Base-by-base conservation (phyloP, 1,140 invertebrate genomes). In the Drosophila sp. region DNA sequence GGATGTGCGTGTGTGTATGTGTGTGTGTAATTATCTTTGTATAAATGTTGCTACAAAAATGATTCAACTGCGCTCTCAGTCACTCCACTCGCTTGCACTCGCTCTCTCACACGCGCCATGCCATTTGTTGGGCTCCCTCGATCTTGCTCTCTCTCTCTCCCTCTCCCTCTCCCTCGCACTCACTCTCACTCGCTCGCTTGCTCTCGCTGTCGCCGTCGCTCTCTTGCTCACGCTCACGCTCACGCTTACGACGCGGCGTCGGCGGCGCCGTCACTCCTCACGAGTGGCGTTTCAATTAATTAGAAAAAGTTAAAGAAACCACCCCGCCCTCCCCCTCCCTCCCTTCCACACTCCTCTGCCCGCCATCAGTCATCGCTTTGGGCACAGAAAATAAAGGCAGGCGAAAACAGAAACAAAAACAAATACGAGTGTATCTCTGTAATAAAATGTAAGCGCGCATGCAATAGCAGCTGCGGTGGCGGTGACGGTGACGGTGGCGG, bases 221-320 rank as follows among this genome's bases (percentile, higher is more conserved):
- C 54, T n/a, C n/a, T n/a, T n/a, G n/a, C 76, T 73, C 77, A 75
- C 75, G 74, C n/a, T n/a, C n/a, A n/a, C n/a, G n/a, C n/a, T 21
- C 34, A 18, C 21, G 36, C 48, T 27, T 46, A 11, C 50, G 29
- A 32, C 21, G 21, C 21, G 21, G 21, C 21, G 21, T 21, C 21
- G 40, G 59, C 50, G 50, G 57, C 63, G 48, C 29, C 51, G 76
- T 84, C 80, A 76, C 80, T 86, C 54, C 76, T 73, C 77, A 75
- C 75, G 74, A 89, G 83, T 83, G 83, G 80, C 83, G 84, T 89
- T 87, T 89, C 83, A 89, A 89, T 89, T 89, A 89, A 89, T 89
- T 89, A 89, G 83, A 89, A 89, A 89, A 89, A 89, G 82, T 87
- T 87, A 87, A 86, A 89, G 80, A 89, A 89, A 89, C 66, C 69